phyloP scores from a whole-genome alignment of 2,113 vertebrate genomes.

The Sander lucioperca region DNA sequence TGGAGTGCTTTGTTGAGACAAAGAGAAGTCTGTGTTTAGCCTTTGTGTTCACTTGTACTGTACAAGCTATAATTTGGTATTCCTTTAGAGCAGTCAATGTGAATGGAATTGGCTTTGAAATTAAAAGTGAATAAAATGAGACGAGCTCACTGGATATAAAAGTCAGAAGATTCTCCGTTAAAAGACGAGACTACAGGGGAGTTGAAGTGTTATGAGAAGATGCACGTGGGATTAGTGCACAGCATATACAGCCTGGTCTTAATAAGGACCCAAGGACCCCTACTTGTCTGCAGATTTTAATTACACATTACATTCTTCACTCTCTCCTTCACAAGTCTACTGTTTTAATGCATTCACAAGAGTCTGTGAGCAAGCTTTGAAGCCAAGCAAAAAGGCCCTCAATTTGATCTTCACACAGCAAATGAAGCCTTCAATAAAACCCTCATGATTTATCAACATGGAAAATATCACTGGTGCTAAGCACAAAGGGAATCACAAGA shows the following conservation, averaged over 20 bases:
- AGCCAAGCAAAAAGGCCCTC: conserved; percentile 53
- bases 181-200: conserved; percentile 49
- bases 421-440: conserved; percentile 54
- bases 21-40: conserved; percentile 69
- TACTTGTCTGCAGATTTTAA: conserved; percentile 72
- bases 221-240: conserved; percentile 63
- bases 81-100: conserved; percentile 64
- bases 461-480: conserved; percentile 31
- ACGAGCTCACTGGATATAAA: conserved; percentile 53
- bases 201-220: conserved; percentile 36
- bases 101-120: conserved; percentile 66
- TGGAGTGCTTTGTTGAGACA: conserved; percentile 67
- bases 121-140: conserved; percentile 66
- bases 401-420: conserved; percentile 63
- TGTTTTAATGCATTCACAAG: conserved; percentile 73
- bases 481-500: conserved; percentile 38
- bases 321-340: conserved; percentile 62
- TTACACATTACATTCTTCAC: conserved; percentile 65
- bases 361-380: conserved; percentile 58
- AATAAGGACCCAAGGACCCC: conserved; percentile 73
- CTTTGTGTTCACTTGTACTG: conserved; percentile 66
- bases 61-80: conserved; percentile 74
- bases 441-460: conserved; percentile 57
- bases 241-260: conserved; percentile 54
- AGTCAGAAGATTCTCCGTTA: conserved; percentile 49